A percentile compares a stretch with the other conserved stretches of the same genome.
phyloP scores from a whole-genome alignment of 2,113 vertebrate species.

The Donacobius atricapilla region DNA sequence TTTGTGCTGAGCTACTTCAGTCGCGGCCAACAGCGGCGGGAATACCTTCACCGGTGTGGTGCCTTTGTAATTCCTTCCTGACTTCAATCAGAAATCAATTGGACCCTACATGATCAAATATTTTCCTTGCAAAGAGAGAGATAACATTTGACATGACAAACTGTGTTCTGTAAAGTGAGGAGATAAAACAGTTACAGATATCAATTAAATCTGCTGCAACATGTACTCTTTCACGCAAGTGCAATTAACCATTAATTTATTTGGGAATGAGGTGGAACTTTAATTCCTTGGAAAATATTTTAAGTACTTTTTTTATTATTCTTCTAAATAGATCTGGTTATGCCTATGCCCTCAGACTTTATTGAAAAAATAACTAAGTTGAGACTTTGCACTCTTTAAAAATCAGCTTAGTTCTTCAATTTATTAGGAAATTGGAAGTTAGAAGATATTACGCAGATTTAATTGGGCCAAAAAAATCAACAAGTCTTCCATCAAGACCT shows the following conservation, averaged over 20 bases:
- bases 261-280: not conserved
- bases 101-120: not conserved
- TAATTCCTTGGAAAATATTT: not conserved
- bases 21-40: not conserved
- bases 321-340: not conserved
- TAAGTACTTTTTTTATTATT: not conserved
- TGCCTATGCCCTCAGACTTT: not conserved
- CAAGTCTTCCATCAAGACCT: not conserved
- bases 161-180: constrained; percentile 1
- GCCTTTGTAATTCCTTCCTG: not conserved
- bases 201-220: not conserved
- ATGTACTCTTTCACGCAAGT: not conserved
- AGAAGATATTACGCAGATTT: not conserved
- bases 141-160: constrained; percentile 34
- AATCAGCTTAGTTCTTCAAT: not conserved
- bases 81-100: constrained; percentile 47
- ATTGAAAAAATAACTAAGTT: not conserved
- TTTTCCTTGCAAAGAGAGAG: constrained; percentile 12
- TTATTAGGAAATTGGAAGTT: not conserved
- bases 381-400: not conserved
- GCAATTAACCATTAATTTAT: not conserved
- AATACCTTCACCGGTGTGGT: not conserved
- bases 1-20: not conserved
- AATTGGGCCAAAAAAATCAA: not conserved
- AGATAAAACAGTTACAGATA: constrained; percentile 1